Conservation (phyloP, 53 echinoderm and acorn worm species). For the Luidia sarsii region DNA sequence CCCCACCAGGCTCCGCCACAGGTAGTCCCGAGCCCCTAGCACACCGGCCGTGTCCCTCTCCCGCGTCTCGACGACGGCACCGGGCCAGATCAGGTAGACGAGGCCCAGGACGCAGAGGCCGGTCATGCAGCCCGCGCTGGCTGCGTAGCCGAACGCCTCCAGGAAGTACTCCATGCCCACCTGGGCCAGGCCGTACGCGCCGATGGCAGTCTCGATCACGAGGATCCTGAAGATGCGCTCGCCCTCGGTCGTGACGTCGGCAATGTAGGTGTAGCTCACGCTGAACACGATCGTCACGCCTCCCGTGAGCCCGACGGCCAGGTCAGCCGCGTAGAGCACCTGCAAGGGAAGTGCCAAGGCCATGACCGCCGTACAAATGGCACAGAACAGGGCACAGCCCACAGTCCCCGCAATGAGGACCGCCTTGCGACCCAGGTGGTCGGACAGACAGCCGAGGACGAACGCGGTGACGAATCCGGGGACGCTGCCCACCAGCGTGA, state of each 20-base stretch:
- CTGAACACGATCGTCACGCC: conserved; percentile 24
- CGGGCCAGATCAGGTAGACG: conserved; percentile 34
- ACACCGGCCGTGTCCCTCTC: background rate
- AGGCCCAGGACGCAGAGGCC: background rate
- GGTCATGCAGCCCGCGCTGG: conserved; percentile 17
- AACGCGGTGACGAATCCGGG: conserved; percentile 48
- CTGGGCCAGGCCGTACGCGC: conserved; percentile 37
- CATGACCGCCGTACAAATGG: conserved; percentile 6
- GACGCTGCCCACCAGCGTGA: conserved; percentile 3
- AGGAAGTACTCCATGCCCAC: conserved; percentile 38
- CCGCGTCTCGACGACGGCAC: conserved; percentile 45
- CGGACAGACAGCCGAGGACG: conserved; percentile 49
- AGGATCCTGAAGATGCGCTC: conserved; percentile 55
- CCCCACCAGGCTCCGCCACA: background rate
- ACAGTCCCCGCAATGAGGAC: conserved; percentile 27
- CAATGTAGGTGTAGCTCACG: conserved; percentile 40
- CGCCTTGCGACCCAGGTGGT: conserved; percentile 48
- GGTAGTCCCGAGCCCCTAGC: background rate
- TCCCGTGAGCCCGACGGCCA: conserved; percentile 43
- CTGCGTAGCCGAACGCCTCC: conserved; percentile 11
- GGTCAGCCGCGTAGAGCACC: conserved; percentile 21
- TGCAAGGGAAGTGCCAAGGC: conserved; percentile 7
- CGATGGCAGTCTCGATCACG: conserved; percentile 45
- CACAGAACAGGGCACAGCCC: conserved; percentile 15
- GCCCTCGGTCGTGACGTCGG: conserved; percentile 53